These are phyloP conservation scores for Junco hyemalis DNA, from an alignment of 2,113 vertebrate species.

Conservation along the genomic window DNA sequence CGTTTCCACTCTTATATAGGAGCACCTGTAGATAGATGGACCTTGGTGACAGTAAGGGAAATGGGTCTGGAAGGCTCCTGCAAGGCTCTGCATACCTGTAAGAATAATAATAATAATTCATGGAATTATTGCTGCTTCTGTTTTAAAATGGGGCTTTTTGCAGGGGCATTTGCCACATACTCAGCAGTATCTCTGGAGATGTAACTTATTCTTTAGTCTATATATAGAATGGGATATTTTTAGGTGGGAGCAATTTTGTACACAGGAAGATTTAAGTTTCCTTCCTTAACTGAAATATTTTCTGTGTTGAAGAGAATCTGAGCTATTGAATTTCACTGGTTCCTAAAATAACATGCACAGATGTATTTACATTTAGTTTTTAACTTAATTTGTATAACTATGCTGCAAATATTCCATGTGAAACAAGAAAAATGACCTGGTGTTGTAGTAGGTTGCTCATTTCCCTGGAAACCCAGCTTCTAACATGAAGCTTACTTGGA, in stretches of 20 bases:
- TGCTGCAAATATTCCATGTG: background rate
- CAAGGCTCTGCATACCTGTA: background rate
- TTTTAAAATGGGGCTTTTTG: background rate
- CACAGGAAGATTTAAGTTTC: background rate
- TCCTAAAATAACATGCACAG: background rate
- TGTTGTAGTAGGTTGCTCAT: background rate
- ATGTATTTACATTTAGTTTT: background rate
- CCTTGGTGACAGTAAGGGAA: background rate
- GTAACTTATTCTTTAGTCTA: background rate
- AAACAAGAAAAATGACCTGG: constrained; percentile 1
- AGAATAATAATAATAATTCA: background rate
- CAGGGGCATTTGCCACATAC: background rate
- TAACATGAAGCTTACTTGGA: constrained; percentile 21
- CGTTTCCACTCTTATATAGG: background rate
- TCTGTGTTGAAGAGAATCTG: background rate
- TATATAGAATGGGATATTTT: background rate
- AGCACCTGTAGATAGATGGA: background rate
- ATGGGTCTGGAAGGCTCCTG: background rate
- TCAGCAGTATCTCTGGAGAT: background rate
- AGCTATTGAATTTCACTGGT: background rate
- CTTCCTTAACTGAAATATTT: background rate
- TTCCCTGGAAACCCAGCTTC: constrained; percentile 24
- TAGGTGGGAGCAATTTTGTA: background rate
- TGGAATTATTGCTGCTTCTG: background rate
- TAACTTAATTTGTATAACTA: background rate